Evolutionary conservation across 1,140 invertebrate genomes (phyloP).

Genomic region (Euura saliciscinereae): DNA sequence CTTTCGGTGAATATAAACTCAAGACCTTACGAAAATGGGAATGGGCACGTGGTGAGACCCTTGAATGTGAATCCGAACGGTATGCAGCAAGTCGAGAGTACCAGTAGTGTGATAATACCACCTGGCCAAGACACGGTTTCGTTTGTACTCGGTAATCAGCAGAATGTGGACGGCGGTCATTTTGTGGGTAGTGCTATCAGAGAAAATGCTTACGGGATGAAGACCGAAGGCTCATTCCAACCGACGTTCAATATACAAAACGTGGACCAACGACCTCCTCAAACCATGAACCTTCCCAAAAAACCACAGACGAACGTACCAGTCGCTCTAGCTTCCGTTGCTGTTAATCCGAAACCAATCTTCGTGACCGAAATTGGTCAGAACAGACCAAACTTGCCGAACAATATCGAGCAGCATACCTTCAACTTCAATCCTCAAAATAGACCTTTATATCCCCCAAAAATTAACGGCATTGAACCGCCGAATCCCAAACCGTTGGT

Average conservation of each 20-base stretch:
- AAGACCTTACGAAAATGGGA: constrained; percentile 27
- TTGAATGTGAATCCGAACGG: constrained; percentile 50
- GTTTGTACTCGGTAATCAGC: constrained; percentile 68
- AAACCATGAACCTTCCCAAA: not conserved
- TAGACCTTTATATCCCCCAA: not conserved
- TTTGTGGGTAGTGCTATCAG: constrained; percentile 55
- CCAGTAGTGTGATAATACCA: constrained; percentile 68
- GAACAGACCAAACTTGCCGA: not conserved
- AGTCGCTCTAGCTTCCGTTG: constrained; percentile 18
- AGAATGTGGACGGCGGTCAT: constrained; percentile 62
- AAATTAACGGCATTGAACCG: constrained; percentile 7
- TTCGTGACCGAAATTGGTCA: not conserved
- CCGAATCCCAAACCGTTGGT: not conserved
- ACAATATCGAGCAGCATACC: not conserved
- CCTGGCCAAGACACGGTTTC: constrained; percentile 69
- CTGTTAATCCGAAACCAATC: constrained; percentile 9
- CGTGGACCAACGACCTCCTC: not conserved
- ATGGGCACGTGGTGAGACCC: constrained; percentile 18
- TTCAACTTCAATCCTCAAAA: not conserved
- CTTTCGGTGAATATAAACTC: constrained; percentile 35
- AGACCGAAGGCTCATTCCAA: constrained; percentile 42
- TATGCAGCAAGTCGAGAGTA: constrained; percentile 59
- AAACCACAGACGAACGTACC: not conserved
- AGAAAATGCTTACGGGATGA: constrained; percentile 54
- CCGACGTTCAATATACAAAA: constrained; percentile 33